Conservation (phyloP, 1,140 invertebrate genomes). For the Zaprionus lachaisei region DNA sequence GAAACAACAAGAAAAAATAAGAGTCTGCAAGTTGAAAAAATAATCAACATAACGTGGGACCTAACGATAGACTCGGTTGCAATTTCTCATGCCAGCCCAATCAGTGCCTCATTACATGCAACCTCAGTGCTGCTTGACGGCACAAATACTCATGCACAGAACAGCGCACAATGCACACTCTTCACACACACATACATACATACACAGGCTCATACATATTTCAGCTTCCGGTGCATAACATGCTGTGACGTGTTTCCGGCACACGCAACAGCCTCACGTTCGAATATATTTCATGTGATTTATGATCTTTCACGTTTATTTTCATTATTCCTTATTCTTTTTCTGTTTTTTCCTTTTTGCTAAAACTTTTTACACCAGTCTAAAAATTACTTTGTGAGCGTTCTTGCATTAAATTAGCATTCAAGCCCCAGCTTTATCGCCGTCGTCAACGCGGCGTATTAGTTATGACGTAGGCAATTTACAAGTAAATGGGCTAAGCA, state of each 20-base stretch:
- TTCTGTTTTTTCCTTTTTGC: slow-evolving; percentile 4
- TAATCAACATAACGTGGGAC: slow-evolving; percentile 50
- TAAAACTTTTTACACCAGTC: slow-evolving; percentile 17
- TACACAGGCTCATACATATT: slow-evolving; percentile 47
- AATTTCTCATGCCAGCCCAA: slow-evolving; percentile 74
- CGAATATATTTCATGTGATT: slow-evolving; percentile 61
- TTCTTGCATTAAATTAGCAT: slow-evolving; percentile 60
- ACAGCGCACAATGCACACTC: background rate
- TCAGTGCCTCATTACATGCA: slow-evolving; percentile 80
- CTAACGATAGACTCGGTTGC: slow-evolving; percentile 35
- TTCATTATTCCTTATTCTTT: slow-evolving; percentile 21
- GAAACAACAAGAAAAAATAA: slow-evolving; percentile 48
- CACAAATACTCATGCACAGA: background rate
- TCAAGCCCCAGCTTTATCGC: slow-evolving; percentile 24
- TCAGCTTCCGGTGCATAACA: slow-evolving; percentile 77
- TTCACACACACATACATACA: slow-evolving; percentile 8
- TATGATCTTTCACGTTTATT: slow-evolving; percentile 43
- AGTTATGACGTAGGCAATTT: slow-evolving; percentile 27
- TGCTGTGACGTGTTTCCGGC: slow-evolving; percentile 76
- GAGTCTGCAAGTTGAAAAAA: slow-evolving; percentile 11
- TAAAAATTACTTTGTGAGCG: slow-evolving; percentile 48
- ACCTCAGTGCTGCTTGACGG: slow-evolving; percentile 32
- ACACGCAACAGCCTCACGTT: slow-evolving; percentile 43
- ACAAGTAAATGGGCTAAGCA: slow-evolving; percentile 7
- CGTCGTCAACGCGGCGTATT: slow-evolving; percentile 43